Evolutionary conservation across 2,888 invertebrate genomes (phyloP).

Genomic region (Dolomedes plantarius): DNA sequence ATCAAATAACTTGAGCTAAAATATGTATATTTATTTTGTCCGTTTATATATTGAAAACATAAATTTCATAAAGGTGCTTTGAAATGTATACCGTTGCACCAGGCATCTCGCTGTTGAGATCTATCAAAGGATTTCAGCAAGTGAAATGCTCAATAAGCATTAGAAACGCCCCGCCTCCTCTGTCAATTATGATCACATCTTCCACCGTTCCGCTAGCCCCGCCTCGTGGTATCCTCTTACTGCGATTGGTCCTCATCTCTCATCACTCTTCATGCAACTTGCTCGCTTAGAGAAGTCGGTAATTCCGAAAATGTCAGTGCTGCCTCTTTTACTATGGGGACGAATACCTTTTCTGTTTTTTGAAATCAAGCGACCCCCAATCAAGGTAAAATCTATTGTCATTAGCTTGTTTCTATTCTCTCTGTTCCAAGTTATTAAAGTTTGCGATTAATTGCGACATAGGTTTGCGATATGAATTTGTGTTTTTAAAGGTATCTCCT

Average conservation of each 20-base stretch:
- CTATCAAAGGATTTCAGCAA: no score
- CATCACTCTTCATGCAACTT: background rate
- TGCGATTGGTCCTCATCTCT: background rate
- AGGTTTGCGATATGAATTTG: no score
- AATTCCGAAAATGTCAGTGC: conserved; percentile 7
- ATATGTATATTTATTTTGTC: no score
- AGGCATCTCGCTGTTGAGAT: no score
- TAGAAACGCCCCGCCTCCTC: background rate
- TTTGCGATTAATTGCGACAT: no score
- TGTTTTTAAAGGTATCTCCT: no score
- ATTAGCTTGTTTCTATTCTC: background rate
- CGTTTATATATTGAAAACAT: no score
- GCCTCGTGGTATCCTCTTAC: background rate
- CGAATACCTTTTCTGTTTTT: conserved; percentile 7
- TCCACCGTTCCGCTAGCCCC: background rate
- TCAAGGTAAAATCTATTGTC: background rate
- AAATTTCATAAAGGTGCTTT: no score
- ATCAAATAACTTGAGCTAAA: no score
- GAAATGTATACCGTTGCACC: no score
- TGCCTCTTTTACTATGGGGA: conserved; percentile 3
- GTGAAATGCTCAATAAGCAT: background rate
- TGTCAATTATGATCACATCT: background rate
- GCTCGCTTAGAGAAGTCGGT: background rate
- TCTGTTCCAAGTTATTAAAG: no score
- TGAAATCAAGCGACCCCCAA: conserved; percentile 7